A percentile compares a stretch with the other conserved stretches of the same genome.
Conservation (phyloP, 2,888 invertebrate species). For the Epicampocera succincta region DNA sequence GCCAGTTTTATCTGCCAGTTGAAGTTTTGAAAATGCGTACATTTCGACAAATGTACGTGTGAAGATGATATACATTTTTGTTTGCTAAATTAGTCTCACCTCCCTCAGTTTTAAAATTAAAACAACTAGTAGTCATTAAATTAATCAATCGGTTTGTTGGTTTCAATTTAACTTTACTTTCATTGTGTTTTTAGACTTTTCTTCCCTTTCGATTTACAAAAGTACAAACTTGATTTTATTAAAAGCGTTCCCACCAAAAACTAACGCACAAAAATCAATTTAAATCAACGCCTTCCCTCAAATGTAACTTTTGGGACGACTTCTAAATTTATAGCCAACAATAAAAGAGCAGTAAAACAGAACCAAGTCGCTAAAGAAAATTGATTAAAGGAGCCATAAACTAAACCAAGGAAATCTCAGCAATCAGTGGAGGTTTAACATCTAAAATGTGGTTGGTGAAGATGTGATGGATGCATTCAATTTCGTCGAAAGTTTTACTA, state of each 20-base stretch:
- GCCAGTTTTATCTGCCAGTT: too few species aligned
- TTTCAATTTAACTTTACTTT: neutral
- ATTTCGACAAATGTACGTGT: too few species aligned
- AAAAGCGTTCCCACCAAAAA: neutral
- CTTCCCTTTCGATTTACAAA: slow-evolving; percentile 2
- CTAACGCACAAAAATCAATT: slow-evolving; percentile 22
- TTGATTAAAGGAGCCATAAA: neutral
- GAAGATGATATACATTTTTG: too few species aligned
- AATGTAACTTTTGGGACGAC: slow-evolving; percentile 3
- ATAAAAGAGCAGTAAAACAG: neutral
- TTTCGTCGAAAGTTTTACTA: too few species aligned
- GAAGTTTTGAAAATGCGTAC: too few species aligned
- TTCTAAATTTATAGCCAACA: slow-evolving; percentile 27
- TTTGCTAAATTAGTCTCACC: too few species aligned
- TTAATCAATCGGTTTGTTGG: neutral
- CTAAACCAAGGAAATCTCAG: slow-evolving; percentile 9
- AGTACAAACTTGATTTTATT: neutral
- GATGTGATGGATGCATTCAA: too few species aligned
- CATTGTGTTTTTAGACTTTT: neutral
- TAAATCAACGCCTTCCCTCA: slow-evolving; percentile 1
- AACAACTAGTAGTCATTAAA: neutral
- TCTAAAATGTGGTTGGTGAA: too few species aligned
- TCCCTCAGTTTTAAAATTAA: too few species aligned
- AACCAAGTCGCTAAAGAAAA: neutral
- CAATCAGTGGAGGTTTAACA: slow-evolving; percentile 33